These are phyloP conservation scores for Drosophila sp. DNA, from an alignment of 1,140 invertebrate genomes.

Conservation along the genomic window DNA sequence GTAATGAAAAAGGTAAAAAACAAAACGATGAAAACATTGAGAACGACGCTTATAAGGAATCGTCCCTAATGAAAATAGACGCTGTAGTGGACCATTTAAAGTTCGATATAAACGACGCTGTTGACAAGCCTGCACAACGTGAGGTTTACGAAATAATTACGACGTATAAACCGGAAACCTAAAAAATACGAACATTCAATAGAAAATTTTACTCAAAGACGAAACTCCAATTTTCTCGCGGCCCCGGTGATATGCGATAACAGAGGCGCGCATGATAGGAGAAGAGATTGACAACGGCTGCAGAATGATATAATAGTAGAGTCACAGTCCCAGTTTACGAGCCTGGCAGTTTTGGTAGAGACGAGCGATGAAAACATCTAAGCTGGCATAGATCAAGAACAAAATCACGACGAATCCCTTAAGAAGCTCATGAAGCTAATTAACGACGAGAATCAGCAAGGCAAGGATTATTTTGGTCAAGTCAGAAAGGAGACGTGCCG, in stretches of 20 bases:
- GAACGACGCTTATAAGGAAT: too few species aligned
- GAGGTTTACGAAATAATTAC: not conserved
- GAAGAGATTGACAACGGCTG: slow-evolving; percentile 1
- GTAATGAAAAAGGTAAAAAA: too few species aligned
- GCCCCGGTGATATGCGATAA: not conserved
- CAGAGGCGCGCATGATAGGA: slow-evolving; percentile 1
- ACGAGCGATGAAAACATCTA: too few species aligned
- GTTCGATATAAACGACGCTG: too few species aligned
- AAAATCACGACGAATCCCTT: too few species aligned
- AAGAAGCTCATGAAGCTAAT: too few species aligned
- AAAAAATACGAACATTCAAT: slow-evolving; percentile 3
- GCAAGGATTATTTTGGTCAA: too few species aligned
- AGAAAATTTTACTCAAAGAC: not conserved
- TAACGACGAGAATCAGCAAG: not conserved
- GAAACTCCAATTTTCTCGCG: slow-evolving; percentile 6
- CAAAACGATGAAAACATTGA: too few species aligned
- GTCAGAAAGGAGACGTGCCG: too few species aligned
- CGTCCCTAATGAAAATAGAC: too few species aligned
- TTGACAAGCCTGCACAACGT: too few species aligned
- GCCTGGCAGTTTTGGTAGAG: slow-evolving; percentile 20
- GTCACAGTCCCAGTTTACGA: slow-evolving; percentile 17
- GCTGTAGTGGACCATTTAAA: too few species aligned
- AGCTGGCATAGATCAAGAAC: not conserved
- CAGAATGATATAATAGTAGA: not conserved
- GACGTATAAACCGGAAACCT: not conserved